Conservation (phyloP, 1,140 invertebrate genomes). For the Conopomorpha cramerella region DNA sequence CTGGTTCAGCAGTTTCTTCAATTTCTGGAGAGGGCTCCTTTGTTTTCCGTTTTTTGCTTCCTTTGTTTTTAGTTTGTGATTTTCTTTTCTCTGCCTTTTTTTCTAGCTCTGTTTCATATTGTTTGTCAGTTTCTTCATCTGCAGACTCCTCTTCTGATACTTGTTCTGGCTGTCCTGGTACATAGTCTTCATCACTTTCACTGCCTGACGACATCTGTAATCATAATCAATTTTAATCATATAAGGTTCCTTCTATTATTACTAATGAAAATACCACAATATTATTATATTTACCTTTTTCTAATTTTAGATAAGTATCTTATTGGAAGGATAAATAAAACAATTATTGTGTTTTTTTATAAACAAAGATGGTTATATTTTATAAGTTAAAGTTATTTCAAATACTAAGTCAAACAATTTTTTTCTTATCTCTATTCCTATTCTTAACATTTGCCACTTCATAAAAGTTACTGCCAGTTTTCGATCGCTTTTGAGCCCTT, state of each 20-base stretch:
- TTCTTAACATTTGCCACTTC: constrained; percentile 93
- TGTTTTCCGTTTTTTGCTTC: constrained; percentile 35
- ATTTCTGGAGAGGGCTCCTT: constrained; percentile 15
- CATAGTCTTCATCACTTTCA: constrained; percentile 56
- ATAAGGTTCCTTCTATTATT: too few species aligned
- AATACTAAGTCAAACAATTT: constrained; percentile 16
- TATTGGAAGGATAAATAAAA: constrained; percentile 5
- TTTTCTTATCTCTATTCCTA: constrained; percentile 71
- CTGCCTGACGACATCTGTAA: constrained; percentile 55
- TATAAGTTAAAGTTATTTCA: constrained; percentile 5
- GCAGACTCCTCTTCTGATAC: constrained; percentile 51
- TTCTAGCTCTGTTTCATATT: constrained; percentile 38
- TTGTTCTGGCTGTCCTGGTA: constrained; percentile 43
- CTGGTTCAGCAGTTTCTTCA: constrained; percentile 17
- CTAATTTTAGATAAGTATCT: too few species aligned
- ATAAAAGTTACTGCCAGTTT: constrained; percentile 93
- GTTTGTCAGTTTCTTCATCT: constrained; percentile 44
- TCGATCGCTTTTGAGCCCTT: constrained; percentile 77
- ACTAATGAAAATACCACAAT: too few species aligned
- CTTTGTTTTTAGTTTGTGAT: constrained; percentile 14
- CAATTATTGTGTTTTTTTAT: constrained; percentile 3
- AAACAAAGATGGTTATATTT: constrained; percentile 1
- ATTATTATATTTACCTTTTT: too few species aligned
- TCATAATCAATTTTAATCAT: constrained; percentile 1
- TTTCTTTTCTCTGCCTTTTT: constrained; percentile 37